phyloP scores from a whole-genome alignment of 1,140 invertebrate genomes.

The Lepidurus arcticus region DNA sequence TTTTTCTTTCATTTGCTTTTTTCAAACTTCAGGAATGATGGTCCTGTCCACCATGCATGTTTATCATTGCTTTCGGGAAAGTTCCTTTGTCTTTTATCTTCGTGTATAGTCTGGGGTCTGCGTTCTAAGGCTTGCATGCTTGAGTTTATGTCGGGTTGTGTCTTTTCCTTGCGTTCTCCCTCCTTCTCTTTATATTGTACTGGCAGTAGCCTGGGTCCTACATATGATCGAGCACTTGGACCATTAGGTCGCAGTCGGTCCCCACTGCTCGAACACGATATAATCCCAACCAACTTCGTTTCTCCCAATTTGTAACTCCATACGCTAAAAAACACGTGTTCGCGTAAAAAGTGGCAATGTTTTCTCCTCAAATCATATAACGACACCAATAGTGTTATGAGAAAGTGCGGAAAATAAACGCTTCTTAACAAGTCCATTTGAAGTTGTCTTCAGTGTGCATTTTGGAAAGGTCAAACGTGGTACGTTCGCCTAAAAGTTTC shows the following conservation, averaged over 20 bases:
- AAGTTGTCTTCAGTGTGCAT: background rate
- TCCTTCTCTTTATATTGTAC: background rate
- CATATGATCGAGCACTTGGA: conserved; percentile 5
- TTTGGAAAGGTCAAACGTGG: background rate
- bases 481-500: background rate
- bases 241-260: conserved; percentile 20
- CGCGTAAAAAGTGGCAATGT: too few species aligned
- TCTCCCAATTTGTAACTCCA: too few species aligned
- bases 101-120: background rate
- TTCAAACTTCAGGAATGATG: background rate
- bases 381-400: background rate
- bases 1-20: too few species aligned
- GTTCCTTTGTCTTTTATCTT: background rate
- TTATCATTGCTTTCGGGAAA: background rate
- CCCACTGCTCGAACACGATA: conserved; percentile 17
- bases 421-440: background rate
- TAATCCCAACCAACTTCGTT: background rate
- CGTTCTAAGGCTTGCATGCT: background rate
- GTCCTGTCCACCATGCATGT: background rate
- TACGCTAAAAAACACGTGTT: too few species aligned
- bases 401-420: background rate
- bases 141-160: background rate
- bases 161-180: background rate
- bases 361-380: too few species aligned
- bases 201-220: background rate